Conservation (phyloP, 1,140 invertebrate species). For the Drosophila guanche region DNA sequence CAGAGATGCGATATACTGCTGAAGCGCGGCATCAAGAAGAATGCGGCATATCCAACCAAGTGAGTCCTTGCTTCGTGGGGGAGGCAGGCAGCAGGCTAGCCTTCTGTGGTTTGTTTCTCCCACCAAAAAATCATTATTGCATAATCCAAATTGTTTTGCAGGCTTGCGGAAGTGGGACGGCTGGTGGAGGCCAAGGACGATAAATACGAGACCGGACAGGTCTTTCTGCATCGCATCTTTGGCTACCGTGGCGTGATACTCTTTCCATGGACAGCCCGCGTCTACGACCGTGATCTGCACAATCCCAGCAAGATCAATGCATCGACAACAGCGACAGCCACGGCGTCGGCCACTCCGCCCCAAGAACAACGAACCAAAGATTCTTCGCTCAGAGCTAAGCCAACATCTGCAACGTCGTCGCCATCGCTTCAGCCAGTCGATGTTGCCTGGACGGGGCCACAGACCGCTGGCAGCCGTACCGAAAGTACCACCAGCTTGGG, state of each 20-base stretch:
- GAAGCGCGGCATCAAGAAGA: constrained; percentile 60
- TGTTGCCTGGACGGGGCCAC: constrained; percentile 15
- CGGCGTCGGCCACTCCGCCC: constrained; percentile 60
- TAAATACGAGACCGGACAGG: constrained; percentile 97
- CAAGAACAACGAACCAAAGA: constrained; percentile 66
- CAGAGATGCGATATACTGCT: constrained; percentile 57
- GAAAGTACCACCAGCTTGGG: constrained; percentile 41
- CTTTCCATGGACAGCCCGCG: constrained; percentile 97
- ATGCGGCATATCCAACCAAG: constrained; percentile 62
- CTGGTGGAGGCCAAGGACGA: constrained; percentile 93
- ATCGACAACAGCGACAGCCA: constrained; percentile 29
- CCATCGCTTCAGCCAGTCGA: constrained; percentile 10
- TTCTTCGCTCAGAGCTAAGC: constrained; percentile 67
- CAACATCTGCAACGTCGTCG: constrained; percentile 69
- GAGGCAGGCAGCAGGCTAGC: too few relatives aligned
- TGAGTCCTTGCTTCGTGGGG: constrained; percentile 32
- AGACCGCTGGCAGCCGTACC: neutral
- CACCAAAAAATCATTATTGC: constrained; percentile 16
- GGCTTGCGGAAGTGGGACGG: constrained; percentile 86
- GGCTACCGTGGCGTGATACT: constrained; percentile 97
- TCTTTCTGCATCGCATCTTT: constrained; percentile 97
- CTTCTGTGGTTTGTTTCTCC: neutral
- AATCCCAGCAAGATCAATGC: constrained; percentile 79
- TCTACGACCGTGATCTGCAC: constrained; percentile 95
- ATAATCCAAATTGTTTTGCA: constrained; percentile 53